Evolutionary conservation across 2,888 invertebrate genomes (phyloP).

Genomic region (Lysandra bellargus): DNA sequence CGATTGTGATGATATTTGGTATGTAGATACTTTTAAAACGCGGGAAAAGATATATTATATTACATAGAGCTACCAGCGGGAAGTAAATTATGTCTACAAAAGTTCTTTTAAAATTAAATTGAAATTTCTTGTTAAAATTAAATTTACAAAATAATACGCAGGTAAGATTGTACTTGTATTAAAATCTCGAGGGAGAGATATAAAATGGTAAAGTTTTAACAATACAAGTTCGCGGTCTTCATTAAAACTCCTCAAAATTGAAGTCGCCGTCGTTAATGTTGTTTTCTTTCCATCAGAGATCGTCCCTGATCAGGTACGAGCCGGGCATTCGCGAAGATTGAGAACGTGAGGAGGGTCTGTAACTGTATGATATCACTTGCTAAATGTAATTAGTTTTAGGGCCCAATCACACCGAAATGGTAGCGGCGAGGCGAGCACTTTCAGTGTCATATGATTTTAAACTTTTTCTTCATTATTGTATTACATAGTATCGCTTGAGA

Average conservation of each 20-base stretch:
- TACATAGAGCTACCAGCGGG: no score
- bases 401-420: no score
- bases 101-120: neutral
- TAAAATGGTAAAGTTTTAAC: slow-evolving; percentile 9
- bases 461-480: no score
- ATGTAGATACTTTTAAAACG: no score
- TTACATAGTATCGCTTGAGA: no score
- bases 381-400: neutral
- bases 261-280: neutral
- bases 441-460: no score
- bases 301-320: neutral
- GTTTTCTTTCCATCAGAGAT: neutral
- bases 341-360: neutral
- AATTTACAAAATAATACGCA: neutral
- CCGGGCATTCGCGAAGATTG: neutral
- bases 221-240: slow-evolving; percentile 10
- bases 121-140: no score
- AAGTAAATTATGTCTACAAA: no score
- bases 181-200: neutral
- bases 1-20: no score
- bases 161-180: neutral
- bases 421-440: no score
- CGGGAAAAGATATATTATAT: no score
- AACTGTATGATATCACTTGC: neutral
- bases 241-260: slow-evolving; percentile 1